Evolutionary conservation across 2,797 vertebrate genomes (phyloP).

Genomic region (Otolemur crassicaudatus): DNA sequence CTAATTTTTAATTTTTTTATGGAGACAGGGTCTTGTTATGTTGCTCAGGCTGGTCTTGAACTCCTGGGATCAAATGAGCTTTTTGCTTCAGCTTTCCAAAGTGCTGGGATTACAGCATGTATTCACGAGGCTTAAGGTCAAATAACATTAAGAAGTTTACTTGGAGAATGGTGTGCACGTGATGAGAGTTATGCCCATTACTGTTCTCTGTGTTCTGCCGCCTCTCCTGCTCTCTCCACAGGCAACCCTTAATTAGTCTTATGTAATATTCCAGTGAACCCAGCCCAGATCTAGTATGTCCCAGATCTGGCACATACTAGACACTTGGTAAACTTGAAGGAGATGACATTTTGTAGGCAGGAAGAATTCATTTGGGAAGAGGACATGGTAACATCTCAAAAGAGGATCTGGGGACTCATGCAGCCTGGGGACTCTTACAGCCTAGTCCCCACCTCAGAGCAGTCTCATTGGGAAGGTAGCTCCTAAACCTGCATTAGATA

Average conservation of each 20-base stretch:
- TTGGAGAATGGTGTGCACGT: background rate
- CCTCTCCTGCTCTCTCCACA: background rate
- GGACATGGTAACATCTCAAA: background rate
- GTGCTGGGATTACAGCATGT: background rate
- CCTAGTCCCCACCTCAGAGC: background rate
- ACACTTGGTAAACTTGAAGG: slow-evolving; percentile 15
- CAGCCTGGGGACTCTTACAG: too few species aligned
- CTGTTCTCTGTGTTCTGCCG: background rate
- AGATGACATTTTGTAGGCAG: background rate
- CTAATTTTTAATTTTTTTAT: background rate
- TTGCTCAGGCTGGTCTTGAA: background rate
- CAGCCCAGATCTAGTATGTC: background rate
- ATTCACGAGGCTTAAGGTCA: background rate
- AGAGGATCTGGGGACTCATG: background rate
- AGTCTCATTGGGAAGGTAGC: background rate
- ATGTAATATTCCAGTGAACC: background rate
- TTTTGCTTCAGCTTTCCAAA: background rate
- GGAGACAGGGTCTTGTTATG: background rate
- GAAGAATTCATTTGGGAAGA: background rate
- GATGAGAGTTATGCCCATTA: background rate
- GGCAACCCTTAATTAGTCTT: background rate
- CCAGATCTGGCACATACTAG: background rate
- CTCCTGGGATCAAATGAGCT: background rate
- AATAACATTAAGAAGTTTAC: background rate
- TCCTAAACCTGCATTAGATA: background rate